Evolutionary conservation across 2,888 invertebrate species (phyloP).

Genomic region (Diloba caeruleocephala): DNA sequence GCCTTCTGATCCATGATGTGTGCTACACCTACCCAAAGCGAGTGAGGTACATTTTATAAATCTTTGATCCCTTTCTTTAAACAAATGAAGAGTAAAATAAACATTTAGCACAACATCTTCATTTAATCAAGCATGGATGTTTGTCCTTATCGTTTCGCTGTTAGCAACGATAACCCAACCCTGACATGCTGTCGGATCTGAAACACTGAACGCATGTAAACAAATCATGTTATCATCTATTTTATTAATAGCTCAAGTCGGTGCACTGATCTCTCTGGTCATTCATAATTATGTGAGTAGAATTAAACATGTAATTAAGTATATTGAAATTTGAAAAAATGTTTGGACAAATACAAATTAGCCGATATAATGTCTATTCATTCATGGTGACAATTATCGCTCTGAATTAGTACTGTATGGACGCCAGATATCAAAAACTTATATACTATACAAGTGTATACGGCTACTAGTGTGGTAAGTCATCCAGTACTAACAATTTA

Average conservation of each 20-base stretch:
- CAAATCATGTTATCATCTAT: slow-evolving; percentile 23
- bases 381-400: background rate
- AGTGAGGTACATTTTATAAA: background rate
- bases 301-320: background rate
- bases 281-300: slow-evolving; percentile 8
- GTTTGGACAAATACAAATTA: background rate
- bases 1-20: no score
- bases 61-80: background rate
- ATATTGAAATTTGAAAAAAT: background rate
- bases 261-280: slow-evolving; percentile 1
- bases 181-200: slow-evolving; percentile 32
- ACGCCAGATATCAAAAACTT: no score
- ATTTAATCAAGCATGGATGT: background rate
- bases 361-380: background rate
- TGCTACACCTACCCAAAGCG: no score
- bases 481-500: no score
- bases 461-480: no score
- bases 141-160: background rate
- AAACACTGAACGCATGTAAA: slow-evolving; percentile 10
- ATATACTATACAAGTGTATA: no score
- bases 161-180: slow-evolving; percentile 30
- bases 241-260: slow-evolving; percentile 9
- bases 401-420: slow-evolving; percentile 14
- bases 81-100: background rate
- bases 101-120: background rate